phyloP scores from a whole-genome alignment of 2,888 invertebrate genomes.

The Nephrotoma appendiculata region DNA sequence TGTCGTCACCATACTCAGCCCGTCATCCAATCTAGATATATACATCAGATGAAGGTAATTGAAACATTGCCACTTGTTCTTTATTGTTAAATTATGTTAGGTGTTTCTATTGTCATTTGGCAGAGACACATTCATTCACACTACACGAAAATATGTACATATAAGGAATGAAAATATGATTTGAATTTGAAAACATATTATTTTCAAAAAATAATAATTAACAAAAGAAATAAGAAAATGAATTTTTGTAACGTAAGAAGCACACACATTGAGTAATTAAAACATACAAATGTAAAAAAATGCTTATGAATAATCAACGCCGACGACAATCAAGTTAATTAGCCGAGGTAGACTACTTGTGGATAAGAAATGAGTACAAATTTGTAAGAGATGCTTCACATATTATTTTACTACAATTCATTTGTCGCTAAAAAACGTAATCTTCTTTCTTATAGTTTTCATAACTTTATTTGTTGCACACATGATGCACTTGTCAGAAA shows the following conservation, averaged over 20 bases:
- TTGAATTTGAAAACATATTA: not conserved
- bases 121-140: not conserved
- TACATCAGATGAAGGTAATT: not conserved
- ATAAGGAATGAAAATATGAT: not conserved
- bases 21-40: not conserved
- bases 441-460: too few relatives aligned
- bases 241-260: not conserved
- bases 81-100: not conserved
- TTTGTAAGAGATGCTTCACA: not conserved
- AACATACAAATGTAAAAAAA: not conserved
- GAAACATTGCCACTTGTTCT: not conserved
- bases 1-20: not conserved
- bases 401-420: not conserved
- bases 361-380: not conserved
- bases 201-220: not conserved
- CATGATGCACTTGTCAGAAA: too few relatives aligned
- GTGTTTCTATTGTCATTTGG: not conserved
- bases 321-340: not conserved
- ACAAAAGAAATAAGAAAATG: not conserved
- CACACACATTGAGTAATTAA: not conserved
- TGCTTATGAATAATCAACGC: not conserved
- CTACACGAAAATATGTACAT: not conserved
- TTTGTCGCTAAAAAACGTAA: too few relatives aligned
- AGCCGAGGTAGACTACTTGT: not conserved
- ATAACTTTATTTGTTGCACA: too few relatives aligned